A percentile compares a stretch with the other conserved stretches of the same genome.
Evolutionary conservation across 2,113 vertebrate species (phyloP).

Genomic region (Brachyhypopomus occidentalis): DNA sequence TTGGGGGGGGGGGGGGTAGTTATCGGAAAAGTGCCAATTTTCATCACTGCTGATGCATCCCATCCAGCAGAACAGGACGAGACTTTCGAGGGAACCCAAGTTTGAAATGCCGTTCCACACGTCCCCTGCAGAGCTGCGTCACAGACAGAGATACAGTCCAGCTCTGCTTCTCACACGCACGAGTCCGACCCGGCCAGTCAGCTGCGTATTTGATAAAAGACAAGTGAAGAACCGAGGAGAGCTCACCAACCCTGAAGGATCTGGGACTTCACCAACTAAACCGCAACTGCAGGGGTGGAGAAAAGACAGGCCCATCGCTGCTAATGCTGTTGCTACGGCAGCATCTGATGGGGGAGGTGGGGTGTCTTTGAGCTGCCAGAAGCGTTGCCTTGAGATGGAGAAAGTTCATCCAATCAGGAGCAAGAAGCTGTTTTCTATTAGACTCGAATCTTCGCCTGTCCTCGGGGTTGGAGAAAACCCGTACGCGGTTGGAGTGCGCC

Average conservation of each 20-base stretch:
- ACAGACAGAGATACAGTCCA: conserved; percentile 33
- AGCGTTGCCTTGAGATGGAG: conserved; percentile 44
- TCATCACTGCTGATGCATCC: conserved; percentile 49
- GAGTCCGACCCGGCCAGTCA: conserved; percentile 56
- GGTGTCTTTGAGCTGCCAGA: conserved; percentile 34
- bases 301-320: conserved; percentile 36
- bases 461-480: conserved; percentile 31
- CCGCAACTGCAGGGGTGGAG: conserved; percentile 53
- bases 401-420: conserved; percentile 36
- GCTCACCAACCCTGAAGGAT: conserved; percentile 44
- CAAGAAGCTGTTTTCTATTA: conserved; percentile 57
- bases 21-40: conserved; percentile 32
- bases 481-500: conserved; percentile 7
- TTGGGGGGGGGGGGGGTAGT: conserved; percentile 27
- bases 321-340: conserved; percentile 19
- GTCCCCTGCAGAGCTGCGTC: conserved; percentile 8
- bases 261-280: conserved; percentile 37
- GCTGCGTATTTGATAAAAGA: conserved; percentile 66
- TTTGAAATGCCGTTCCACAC: conserved; percentile 24
- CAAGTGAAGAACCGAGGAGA: conserved; percentile 73
- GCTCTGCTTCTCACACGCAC: conserved; percentile 49
- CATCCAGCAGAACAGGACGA: conserved; percentile 47
- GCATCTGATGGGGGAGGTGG: conserved; percentile 37
- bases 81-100: conserved; percentile 53
- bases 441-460: conserved; percentile 40